These are phyloP conservation scores for Syngnathus acus DNA, from an alignment of 2,797 vertebrate species.

Conservation along the genomic window DNA sequence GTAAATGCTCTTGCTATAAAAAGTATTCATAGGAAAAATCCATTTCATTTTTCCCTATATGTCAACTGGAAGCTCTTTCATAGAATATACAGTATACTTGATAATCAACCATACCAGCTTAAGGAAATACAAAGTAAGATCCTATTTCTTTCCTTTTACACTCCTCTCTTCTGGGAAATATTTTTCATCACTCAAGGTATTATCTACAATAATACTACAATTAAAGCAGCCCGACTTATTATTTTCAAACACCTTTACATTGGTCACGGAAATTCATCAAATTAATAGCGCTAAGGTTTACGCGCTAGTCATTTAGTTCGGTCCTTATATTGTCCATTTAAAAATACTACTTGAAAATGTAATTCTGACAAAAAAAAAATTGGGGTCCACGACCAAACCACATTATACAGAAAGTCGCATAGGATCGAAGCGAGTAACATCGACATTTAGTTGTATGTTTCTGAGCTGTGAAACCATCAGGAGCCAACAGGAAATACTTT, in stretches of 20 bases:
- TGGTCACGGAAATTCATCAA: no score
- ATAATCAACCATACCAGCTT: background rate
- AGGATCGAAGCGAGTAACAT: no score
- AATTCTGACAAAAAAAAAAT: no score
- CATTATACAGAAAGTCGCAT: no score
- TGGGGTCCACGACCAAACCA: no score
- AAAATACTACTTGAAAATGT: no score
- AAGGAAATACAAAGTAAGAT: background rate
- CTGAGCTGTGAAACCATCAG: background rate
- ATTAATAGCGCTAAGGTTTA: no score
- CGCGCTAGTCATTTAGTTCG: no score
- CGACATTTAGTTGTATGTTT: background rate
- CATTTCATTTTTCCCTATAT: background rate
- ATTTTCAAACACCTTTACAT: no score
- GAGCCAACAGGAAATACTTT: background rate
- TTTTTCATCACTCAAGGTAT: background rate
- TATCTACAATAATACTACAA: background rate
- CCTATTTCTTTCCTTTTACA: background rate
- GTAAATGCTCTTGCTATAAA: no score
- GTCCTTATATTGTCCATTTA: no score
- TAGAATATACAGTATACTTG: background rate
- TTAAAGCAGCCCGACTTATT: background rate
- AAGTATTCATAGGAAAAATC: background rate
- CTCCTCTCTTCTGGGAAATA: background rate
- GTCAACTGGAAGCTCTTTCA: background rate